Evolutionary conservation across 2,888 invertebrate genomes (phyloP).

Genomic region (Nephrotoma appendiculata): DNA sequence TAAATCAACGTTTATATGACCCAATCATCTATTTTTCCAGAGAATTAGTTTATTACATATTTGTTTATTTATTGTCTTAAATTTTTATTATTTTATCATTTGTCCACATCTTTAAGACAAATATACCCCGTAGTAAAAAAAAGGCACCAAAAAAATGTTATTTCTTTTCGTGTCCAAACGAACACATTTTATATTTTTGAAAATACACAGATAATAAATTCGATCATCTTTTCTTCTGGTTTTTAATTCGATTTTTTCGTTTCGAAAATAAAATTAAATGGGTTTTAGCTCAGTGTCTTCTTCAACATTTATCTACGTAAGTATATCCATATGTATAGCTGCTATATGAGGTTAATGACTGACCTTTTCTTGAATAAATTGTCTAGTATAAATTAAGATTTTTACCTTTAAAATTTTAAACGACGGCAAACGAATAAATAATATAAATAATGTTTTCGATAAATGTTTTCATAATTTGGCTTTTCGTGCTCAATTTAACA

Average conservation of each 20-base stretch:
- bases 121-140: neutral
- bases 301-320: neutral
- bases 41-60: neutral
- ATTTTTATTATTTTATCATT: neutral
- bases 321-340: neutral
- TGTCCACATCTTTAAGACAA: neutral
- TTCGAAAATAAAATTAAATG: neutral
- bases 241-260: neutral
- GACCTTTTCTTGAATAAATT: neutral
- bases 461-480: neutral
- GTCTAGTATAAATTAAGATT: neutral
- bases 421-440: neutral
- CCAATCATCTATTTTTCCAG: neutral
- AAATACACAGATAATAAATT: neutral
- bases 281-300: neutral
- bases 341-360: neutral
- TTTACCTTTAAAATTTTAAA: neutral
- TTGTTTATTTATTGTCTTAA: neutral
- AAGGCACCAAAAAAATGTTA: neutral
- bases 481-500: neutral
- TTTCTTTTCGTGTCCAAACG: neutral
- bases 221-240: neutral
- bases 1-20: neutral
- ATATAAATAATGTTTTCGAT: neutral
- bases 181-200: neutral